Percentiles rank a stretch among this genome's conserved stretches.
These are phyloP conservation scores for Thomomys bottae DNA, from an alignment of 2,113 vertebrate species.

Conservation along the genomic window DNA sequence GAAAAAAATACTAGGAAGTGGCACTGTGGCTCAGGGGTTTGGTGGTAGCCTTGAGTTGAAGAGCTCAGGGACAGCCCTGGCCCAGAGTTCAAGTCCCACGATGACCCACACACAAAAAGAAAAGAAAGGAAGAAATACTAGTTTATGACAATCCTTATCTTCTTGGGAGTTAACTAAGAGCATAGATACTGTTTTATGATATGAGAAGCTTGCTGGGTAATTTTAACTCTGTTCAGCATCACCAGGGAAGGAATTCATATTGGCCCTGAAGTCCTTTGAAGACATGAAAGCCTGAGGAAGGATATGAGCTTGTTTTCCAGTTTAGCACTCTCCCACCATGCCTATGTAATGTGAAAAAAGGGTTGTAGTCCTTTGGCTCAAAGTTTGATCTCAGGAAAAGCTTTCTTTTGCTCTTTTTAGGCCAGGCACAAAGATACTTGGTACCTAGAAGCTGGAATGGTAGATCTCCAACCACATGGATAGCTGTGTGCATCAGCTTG, in stretches of 20 bases:
- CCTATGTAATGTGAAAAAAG: conserved; percentile 51
- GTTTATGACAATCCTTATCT: background rate
- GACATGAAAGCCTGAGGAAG: conserved; percentile 49
- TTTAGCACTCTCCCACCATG: background rate
- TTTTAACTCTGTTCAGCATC: background rate
- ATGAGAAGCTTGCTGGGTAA: background rate
- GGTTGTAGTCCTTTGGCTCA: conserved; percentile 39
- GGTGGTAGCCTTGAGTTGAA: too few relatives aligned
- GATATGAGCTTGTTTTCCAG: conserved; percentile 39
- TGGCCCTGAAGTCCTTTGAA: conserved; percentile 36
- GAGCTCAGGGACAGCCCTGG: too few relatives aligned
- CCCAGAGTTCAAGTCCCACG: too few relatives aligned
- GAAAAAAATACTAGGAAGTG: too few relatives aligned
- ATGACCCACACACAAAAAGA: too few relatives aligned
- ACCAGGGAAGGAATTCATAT: conserved; percentile 46
- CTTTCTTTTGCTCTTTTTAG: conserved; percentile 65
- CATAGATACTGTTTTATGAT: background rate
- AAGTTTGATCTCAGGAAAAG: conserved; percentile 56
- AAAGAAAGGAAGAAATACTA: background rate
- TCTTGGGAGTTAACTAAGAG: background rate
- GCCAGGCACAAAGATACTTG: background rate
- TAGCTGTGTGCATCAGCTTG: background rate
- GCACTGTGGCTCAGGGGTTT: too few relatives aligned
- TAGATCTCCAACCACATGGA: background rate
- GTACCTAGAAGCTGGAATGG: background rate